Conservation (phyloP, 2,888 invertebrate genomes). For the Ophion slaviceki region DNA sequence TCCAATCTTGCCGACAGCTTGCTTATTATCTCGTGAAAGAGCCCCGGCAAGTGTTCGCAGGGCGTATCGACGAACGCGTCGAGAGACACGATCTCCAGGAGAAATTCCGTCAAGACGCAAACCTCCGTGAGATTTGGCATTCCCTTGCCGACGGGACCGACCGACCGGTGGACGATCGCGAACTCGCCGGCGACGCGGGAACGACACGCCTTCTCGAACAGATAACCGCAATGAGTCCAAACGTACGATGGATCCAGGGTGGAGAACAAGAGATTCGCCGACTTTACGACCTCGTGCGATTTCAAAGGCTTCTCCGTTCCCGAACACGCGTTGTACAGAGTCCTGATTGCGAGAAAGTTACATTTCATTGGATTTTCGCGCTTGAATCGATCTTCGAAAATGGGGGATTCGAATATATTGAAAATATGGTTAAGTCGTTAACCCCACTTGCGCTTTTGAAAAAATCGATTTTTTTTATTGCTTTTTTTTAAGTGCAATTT, state of each 20-base stretch:
- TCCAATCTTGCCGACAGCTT: constrained; percentile 86
- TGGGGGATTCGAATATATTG: too few species aligned
- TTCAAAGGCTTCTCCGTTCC: constrained; percentile 79
- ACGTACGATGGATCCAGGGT: constrained; percentile 94
- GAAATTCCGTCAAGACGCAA: constrained; percentile 89
- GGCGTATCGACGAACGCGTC: constrained; percentile 92
- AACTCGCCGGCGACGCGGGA: constrained; percentile 66
- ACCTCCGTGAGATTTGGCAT: constrained; percentile 88
- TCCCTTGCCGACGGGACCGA: constrained; percentile 86
- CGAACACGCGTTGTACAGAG: constrained; percentile 81
- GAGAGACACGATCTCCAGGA: constrained; percentile 90
- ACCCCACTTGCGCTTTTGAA: too few species aligned
- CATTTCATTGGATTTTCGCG: too few species aligned
- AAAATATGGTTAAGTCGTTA: too few species aligned
- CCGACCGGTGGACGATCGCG: constrained; percentile 73
- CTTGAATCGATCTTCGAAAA: background rate
- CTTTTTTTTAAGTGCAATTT: too few species aligned
- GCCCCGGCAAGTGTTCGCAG: constrained; percentile 90
- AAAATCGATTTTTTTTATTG: too few species aligned
- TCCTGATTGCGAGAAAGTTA: constrained; percentile 69
- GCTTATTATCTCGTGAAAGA: constrained; percentile 88
- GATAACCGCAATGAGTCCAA: constrained; percentile 91
- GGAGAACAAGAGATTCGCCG: constrained; percentile 92
- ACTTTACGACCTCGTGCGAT: constrained; percentile 90
- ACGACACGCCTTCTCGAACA: constrained; percentile 86